Evolutionary conservation across 2,888 invertebrate species (phyloP).

Genomic region (Anorthoa munda): DNA sequence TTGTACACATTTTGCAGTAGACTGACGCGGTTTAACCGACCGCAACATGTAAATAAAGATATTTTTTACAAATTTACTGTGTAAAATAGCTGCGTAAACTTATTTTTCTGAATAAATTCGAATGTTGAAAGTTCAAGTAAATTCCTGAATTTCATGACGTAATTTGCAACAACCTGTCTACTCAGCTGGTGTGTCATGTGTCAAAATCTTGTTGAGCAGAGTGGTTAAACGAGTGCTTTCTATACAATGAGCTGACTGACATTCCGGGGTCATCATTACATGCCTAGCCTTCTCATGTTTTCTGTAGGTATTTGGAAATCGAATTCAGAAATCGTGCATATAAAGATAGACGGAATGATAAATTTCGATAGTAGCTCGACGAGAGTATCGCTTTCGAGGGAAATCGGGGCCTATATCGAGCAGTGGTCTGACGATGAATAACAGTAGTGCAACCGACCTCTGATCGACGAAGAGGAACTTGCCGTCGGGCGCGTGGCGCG

Average conservation of each 20-base stretch:
- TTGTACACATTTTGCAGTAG: too few species aligned
- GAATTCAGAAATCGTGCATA: not conserved
- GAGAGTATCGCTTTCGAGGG: not conserved
- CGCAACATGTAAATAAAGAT: too few species aligned
- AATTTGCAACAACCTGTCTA: too few species aligned
- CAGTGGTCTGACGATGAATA: not conserved
- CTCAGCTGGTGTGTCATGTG: too few species aligned
- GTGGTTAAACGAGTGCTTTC: not conserved
- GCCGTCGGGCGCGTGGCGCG: conserved; percentile 96
- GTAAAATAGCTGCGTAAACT: too few species aligned
- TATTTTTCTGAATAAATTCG: too few species aligned
- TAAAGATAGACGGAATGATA: not conserved
- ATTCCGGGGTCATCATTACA: not conserved
- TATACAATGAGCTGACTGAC: not conserved
- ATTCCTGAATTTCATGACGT: too few species aligned
- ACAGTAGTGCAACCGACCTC: conserved; percentile 89
- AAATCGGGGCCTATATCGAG: not conserved
- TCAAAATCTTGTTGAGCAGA: too few species aligned
- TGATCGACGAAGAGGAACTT: conserved; percentile 98
- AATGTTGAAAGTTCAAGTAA: too few species aligned
- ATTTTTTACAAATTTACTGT: too few species aligned
- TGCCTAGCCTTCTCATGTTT: not conserved
- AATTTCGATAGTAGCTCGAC: not conserved
- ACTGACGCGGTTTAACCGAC: too few species aligned
- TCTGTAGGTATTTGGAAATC: not conserved